Evolutionary conservation across 2,797 vertebrate genomes (phyloP), one percentile per base, ranked within the genome.

Genomic region (Monodelphis domestica): DNA sequence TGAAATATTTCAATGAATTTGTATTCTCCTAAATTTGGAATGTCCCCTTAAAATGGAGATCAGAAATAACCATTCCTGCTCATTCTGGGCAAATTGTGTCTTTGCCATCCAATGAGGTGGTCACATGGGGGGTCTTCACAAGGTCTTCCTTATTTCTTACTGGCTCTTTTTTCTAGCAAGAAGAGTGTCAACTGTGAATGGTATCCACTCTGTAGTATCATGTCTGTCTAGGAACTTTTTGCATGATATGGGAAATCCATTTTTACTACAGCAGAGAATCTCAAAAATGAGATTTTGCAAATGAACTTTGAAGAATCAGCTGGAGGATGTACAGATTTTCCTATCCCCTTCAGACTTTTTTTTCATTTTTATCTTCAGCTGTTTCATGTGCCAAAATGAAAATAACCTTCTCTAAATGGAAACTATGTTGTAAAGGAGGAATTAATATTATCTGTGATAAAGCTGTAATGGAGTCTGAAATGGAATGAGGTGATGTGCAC

Each of bases 311-410:
- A 97, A 96, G 96, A 96, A 97, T 97, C 94, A 95, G 55, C 90
- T 93, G 92, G 91, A 95, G 95, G 70, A 55, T 93, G 89, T 92
- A 95, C 89, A 96, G 70, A 97, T 96, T 97, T 97, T 96, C 92
- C 93, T 88, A 93, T 94, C 95, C 95, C 94, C 93, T 96, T 97
- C 91, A 95, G 95, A 91, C 88, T 93, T 95, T 95, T 97, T 93
- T 94, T 97, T 97, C 92, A 53, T 94, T 97, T 97, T 97, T 93
- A 95, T 95, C 94, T 92, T 94, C 95, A 95, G 91, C 92, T 94
- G 94, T 89, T 94, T 95, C 96, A 96, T 96, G 89, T 96, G 95
- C 96, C 96, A 97, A 92, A 91, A 96, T 97, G 94, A 97, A 97
- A 97, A 97, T 96, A 95, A 89, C 95, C 95, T 96, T 63, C 90